Evolutionary conservation across 1,140 invertebrate species (phyloP), one percentile per base, ranked within the genome.

Genomic region (Trichonephila inaurata): DNA sequence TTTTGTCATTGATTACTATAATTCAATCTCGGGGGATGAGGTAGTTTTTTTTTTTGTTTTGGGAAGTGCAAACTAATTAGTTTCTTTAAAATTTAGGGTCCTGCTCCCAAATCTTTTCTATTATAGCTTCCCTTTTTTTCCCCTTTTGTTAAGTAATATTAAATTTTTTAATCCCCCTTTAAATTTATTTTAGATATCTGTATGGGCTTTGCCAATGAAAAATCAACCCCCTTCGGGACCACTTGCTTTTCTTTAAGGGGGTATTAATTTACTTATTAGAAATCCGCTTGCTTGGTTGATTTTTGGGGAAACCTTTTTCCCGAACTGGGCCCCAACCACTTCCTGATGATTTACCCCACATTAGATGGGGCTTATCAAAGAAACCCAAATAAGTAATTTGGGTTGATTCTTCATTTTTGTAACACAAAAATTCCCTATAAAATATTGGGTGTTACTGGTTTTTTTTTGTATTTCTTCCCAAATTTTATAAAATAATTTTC

Each of bases 1-100:
- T n/a, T 99, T 95, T 99, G 99, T 95, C 98, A 99, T 95, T 99
- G 98, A 98, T 99, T 87, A 98, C 98, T 3, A 99, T 99, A 89
- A 98, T 99, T 91, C 98, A 99, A 95, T 98, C 98, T 24, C 96
- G 98, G 94, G 99, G 98, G 98, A 99, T 95, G 98, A 99, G 96
- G 94, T 94, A 92, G 83, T 8, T 51, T 51, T 51, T 51, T 51
- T 51, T 1, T 10, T 51, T 51, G 51, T n/a, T 51, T 2, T 51
- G 7, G 51, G 0, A 51, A 51, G 10, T 51, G 51, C 2, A 51
- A 51, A 51, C 51, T 10, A 51, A 51, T 51, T 3, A 3, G 4
- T 51, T 51, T 12, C 51, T 51, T 51, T n/a, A n/a, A 51, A 3
- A 40, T 40, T 40, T 40, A 40, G 3, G 33, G 3, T 40, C 4